Percentiles rank a stretch among this genome's conserved stretches.
phyloP scores from a whole-genome alignment of 2,888 invertebrate species.

The Tetranychus piercei region DNA sequence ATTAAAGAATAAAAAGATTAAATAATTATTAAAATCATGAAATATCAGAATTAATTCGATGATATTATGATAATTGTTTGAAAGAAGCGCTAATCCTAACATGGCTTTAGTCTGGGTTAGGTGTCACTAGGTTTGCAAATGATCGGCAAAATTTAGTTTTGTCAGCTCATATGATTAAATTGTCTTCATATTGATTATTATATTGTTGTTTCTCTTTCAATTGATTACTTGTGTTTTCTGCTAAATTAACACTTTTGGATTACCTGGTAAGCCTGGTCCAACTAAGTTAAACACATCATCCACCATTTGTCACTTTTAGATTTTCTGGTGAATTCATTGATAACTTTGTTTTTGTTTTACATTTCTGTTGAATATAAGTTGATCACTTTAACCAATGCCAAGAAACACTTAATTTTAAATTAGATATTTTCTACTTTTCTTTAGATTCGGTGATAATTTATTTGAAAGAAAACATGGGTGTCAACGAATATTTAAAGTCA shows the following conservation, averaged over 20 bases:
- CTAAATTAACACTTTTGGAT: too few species aligned
- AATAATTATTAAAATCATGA: background rate
- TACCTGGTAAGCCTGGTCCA: too few species aligned
- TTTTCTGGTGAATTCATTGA: too few species aligned
- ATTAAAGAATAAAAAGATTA: background rate
- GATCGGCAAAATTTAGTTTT: background rate
- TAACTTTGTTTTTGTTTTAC: too few species aligned
- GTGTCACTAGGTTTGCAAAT: background rate
- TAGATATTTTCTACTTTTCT: background rate
- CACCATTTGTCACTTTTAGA: too few species aligned
- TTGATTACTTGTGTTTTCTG: background rate
- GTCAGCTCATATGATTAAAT: background rate
- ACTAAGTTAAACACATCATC: too few species aligned
- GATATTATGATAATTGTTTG: background rate
- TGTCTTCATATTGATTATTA: background rate
- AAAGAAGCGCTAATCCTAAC: background rate
- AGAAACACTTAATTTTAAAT: too few species aligned
- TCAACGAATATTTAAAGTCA: constrained; percentile 8
- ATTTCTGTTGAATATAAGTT: too few species aligned
- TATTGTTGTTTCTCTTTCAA: background rate
- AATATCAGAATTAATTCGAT: too few species aligned
- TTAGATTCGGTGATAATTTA: background rate
- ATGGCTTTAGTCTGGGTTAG: background rate
- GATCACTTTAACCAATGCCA: too few species aligned
- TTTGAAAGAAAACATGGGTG: background rate